These are phyloP conservation scores for Hydrotaea diabolus DNA, from an alignment of 2,888 invertebrate species.

Conservation along the genomic window DNA sequence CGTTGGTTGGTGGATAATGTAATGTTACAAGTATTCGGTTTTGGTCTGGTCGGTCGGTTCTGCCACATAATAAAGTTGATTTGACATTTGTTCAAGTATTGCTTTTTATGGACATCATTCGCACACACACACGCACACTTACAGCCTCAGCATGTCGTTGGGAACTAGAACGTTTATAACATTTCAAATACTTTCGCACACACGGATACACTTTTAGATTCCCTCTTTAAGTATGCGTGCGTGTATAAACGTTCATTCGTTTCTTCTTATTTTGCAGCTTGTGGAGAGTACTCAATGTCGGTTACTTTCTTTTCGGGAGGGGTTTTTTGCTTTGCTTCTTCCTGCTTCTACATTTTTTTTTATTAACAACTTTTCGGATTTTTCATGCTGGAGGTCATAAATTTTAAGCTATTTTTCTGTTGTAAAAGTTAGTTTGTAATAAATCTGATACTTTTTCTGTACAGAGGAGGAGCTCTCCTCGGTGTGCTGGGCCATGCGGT, in stretches of 20 bases:
- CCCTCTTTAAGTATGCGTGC: too few relatives aligned
- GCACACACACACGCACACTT: too few relatives aligned
- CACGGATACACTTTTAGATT: background rate
- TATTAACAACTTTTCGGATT: slow-evolving; percentile 47
- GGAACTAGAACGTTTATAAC: too few relatives aligned
- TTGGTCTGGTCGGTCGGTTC: slow-evolving; percentile 24
- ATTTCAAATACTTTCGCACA: slow-evolving; percentile 25
- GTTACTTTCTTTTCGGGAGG: slow-evolving; percentile 28
- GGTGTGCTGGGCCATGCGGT: background rate
- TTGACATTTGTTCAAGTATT: slow-evolving; percentile 63
- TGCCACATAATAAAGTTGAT: slow-evolving; percentile 66
- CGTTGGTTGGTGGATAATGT: slow-evolving; percentile 56
- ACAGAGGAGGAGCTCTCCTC: slow-evolving; percentile 33
- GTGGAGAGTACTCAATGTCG: background rate
- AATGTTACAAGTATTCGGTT: slow-evolving; percentile 22
- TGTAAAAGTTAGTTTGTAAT: slow-evolving; percentile 54
- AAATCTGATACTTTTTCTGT: slow-evolving; percentile 48
- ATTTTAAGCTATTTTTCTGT: slow-evolving; percentile 58
- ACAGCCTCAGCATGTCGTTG: background rate
- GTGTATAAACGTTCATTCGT: background rate
- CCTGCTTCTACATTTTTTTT: background rate
- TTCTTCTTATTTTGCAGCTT: background rate
- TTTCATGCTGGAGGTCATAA: slow-evolving; percentile 57
- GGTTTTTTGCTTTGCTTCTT: background rate
- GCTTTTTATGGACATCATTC: slow-evolving; percentile 35